These are phyloP conservation scores for Anas acuta DNA, from an alignment of 2,797 vertebrate species.

Conservation along the genomic window DNA sequence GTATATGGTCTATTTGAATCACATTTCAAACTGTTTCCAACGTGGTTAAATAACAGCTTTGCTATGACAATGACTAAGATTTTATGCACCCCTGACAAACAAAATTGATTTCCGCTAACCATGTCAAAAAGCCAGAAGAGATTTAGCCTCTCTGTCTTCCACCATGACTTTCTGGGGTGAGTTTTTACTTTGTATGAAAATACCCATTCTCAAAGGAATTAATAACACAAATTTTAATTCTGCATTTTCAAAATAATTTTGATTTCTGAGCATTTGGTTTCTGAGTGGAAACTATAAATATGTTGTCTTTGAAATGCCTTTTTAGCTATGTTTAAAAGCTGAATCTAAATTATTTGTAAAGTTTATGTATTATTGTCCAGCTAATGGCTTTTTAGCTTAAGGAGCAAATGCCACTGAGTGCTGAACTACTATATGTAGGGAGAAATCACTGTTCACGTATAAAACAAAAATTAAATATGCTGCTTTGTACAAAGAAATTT, in stretches of 20 bases:
- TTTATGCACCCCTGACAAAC: neutral
- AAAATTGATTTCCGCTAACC: neutral
- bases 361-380: neutral
- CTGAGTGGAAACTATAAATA: fast-evolving
- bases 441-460: neutral
- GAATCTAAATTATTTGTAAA: neutral
- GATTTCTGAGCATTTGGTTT: neutral
- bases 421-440: neutral
- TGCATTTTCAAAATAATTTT: neutral
- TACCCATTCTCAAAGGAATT: neutral
- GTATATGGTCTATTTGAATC: neutral
- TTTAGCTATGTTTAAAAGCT: neutral
- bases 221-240: neutral
- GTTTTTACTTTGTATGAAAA: neutral
- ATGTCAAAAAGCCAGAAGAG: neutral
- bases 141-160: neutral
- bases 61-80: neutral
- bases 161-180: neutral
- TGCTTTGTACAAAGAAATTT: neutral
- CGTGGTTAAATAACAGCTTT: neutral
- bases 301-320: neutral
- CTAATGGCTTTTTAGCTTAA: neutral
- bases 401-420: neutral
- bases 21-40: neutral
- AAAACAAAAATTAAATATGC: neutral